A percentile compares a stretch with the other conserved stretches of the same genome.
Conservation (phyloP, 2,797 vertebrate genomes). For the Hyperoplus immaculatus region DNA sequence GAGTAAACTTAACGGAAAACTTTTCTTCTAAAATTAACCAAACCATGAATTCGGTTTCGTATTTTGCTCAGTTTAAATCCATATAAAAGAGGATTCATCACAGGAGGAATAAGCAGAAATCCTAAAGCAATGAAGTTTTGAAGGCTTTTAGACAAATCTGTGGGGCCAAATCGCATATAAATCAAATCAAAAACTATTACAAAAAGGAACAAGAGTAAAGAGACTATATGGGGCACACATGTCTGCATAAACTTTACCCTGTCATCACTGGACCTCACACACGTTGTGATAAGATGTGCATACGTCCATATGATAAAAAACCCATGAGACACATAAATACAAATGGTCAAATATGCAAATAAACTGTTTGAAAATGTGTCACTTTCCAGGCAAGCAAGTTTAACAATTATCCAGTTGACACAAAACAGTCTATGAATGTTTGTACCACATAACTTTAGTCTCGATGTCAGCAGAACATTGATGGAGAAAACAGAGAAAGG, state of each 20-base stretch:
- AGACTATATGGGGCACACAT: constrained; percentile 74
- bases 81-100: constrained; percentile 70
- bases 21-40: background rate
- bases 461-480: background rate
- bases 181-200: constrained; percentile 68
- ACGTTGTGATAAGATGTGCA: constrained; percentile 46
- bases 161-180: constrained; percentile 46
- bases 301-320: constrained; percentile 68
- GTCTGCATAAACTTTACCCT: constrained; percentile 75
- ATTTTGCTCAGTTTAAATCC: constrained; percentile 67
- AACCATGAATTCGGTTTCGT: constrained; percentile 40
- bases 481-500: constrained; percentile 28
- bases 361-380: constrained; percentile 7
- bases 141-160: constrained; percentile 42
- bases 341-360: constrained; percentile 9
- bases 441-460: constrained; percentile 37
- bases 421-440: constrained; percentile 52
- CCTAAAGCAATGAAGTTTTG: constrained; percentile 61
- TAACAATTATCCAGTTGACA: constrained; percentile 54
- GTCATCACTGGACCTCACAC: constrained; percentile 52
- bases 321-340: constrained; percentile 27
- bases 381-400: constrained; percentile 46
- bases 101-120: constrained; percentile 61
- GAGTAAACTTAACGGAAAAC: background rate
- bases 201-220: constrained; percentile 45